Evolutionary conservation across 1,140 invertebrate species (phyloP).

Genomic region (Hesperophylax magnus): DNA sequence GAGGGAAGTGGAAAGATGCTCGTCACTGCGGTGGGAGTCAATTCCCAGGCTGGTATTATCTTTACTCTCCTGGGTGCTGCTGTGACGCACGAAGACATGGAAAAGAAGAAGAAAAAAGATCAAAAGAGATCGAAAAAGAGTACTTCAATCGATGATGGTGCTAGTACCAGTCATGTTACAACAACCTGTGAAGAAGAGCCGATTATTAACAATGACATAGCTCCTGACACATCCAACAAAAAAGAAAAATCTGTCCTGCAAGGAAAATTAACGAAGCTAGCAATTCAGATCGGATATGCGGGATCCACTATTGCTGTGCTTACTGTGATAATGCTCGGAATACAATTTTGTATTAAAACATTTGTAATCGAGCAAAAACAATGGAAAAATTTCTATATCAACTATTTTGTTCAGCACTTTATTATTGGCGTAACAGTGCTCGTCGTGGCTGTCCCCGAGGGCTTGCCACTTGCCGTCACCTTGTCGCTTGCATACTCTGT

Average conservation of each 20-base stretch:
- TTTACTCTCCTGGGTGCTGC: slow-evolving; percentile 76
- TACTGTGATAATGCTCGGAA: slow-evolving; percentile 86
- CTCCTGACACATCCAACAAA: slow-evolving; percentile 57
- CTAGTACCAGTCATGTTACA: slow-evolving; percentile 44
- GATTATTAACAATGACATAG: slow-evolving; percentile 42
- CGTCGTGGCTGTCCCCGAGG: slow-evolving; percentile 92
- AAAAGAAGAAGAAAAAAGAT: slow-evolving; percentile 49
- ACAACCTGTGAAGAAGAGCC: slow-evolving; percentile 52
- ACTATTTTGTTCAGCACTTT: slow-evolving; percentile 85
- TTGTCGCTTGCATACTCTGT: slow-evolving; percentile 91
- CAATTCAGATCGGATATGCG: slow-evolving; percentile 93
- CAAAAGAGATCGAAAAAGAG: slow-evolving; percentile 62
- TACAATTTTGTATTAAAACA: slow-evolving; percentile 83
- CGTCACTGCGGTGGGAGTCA: slow-evolving; percentile 86
- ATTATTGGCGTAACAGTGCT: slow-evolving; percentile 94
- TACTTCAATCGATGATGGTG: slow-evolving; percentile 48
- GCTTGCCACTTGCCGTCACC: slow-evolving; percentile 89
- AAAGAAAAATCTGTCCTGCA: slow-evolving; percentile 83
- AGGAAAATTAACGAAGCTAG: slow-evolving; percentile 89
- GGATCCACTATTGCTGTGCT: slow-evolving; percentile 89
- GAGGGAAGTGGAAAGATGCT: slow-evolving; percentile 88
- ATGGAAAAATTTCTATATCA: slow-evolving; percentile 76
- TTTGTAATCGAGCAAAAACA: slow-evolving; percentile 76
- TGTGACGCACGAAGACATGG: slow-evolving; percentile 66
- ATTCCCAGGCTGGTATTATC: slow-evolving; percentile 88